Percentiles rank a stretch among this genome's conserved stretches.
phyloP scores from a whole-genome alignment of 1,140 invertebrate species.

The Apis dorsata region DNA sequence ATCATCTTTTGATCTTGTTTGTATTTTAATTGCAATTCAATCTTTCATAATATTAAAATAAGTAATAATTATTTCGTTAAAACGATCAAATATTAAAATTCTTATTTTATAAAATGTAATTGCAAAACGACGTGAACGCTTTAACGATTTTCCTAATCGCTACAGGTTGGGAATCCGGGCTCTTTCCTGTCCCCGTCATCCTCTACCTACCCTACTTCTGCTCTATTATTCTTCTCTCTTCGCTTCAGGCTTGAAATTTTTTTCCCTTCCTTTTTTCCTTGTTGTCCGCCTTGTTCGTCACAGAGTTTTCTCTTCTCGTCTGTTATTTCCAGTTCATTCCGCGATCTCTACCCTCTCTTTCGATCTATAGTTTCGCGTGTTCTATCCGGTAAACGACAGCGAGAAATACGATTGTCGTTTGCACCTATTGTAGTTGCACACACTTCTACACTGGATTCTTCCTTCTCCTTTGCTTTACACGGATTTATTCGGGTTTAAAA shows the following conservation, averaged over 20 bases:
- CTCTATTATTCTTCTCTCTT: slow-evolving; percentile 28
- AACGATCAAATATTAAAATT: too few species aligned
- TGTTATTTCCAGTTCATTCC: too few species aligned
- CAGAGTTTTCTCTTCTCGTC: not conserved
- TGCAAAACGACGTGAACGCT: too few species aligned
- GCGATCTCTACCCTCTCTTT: slow-evolving; percentile 15
- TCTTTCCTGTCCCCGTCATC: not conserved
- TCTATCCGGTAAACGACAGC: slow-evolving; percentile 6
- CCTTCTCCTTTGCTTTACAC: not conserved
- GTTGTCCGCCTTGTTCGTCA: not conserved
- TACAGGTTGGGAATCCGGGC: not conserved
- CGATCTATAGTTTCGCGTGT: not conserved
- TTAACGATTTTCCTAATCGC: too few species aligned
- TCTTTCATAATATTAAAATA: too few species aligned
- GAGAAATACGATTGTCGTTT: slow-evolving; percentile 4
- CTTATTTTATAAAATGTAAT: too few species aligned
- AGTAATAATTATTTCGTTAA: too few species aligned
- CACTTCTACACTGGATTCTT: not conserved
- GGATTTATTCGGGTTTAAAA: not conserved
- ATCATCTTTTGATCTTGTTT: too few species aligned
- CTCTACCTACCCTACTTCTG: not conserved
- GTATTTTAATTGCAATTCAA: too few species aligned
- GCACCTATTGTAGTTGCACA: not conserved
- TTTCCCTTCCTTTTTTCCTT: not conserved
- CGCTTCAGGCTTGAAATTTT: not conserved